These are phyloP conservation scores for Hormaphis cornu DNA, from an alignment of 1,140 invertebrate genomes.

Conservation along the genomic window DNA sequence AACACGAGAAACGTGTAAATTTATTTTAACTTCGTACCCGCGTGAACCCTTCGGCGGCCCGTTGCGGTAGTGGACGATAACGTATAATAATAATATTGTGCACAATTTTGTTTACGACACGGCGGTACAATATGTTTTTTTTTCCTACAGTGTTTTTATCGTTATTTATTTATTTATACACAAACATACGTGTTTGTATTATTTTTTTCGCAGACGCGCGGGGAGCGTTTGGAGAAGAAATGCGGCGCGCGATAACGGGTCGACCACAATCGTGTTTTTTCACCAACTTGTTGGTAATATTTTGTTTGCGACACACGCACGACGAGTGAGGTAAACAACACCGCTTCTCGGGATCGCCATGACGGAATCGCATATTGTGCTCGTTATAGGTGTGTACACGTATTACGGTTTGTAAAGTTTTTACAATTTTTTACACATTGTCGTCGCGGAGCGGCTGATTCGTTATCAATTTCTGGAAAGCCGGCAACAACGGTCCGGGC, in stretches of 20 bases:
- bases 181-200: neutral
- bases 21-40: constrained; percentile 9
- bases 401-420: too few relatives aligned
- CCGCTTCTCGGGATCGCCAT: neutral
- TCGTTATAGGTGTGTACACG: too few relatives aligned
- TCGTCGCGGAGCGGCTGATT: too few relatives aligned
- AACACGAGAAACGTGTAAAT: constrained; percentile 17
- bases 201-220: too few relatives aligned
- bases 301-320: neutral
- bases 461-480: too few relatives aligned
- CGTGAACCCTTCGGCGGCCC: too few relatives aligned
- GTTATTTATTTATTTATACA: constrained; percentile 2
- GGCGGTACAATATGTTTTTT: neutral
- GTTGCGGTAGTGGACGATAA: too few relatives aligned
- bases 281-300: constrained; percentile 12
- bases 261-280: neutral
- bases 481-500: too few relatives aligned
- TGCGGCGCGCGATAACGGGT: neutral
- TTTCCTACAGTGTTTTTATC: neutral
- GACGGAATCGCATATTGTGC: neutral
- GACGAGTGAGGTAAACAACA: neutral
- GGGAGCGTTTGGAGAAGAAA: too few relatives aligned
- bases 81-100: too few relatives aligned
- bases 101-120: too few relatives aligned
- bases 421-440: too few relatives aligned